Conservation (phyloP, 2,797 vertebrate species). For the Melanogrammus aeglefinus region DNA sequence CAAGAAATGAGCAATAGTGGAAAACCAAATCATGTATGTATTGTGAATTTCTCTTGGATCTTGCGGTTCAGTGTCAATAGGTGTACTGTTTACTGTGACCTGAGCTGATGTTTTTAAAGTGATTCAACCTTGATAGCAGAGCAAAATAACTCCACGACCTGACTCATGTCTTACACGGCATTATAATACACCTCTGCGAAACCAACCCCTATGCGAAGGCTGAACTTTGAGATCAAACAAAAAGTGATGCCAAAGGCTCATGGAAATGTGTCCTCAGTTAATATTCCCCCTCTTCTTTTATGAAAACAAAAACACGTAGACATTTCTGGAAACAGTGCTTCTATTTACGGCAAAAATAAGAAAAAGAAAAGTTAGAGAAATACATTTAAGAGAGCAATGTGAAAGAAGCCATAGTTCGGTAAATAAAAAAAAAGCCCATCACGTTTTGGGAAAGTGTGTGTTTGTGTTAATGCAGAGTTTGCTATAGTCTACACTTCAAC, state of each 20-base stretch:
- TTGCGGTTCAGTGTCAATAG: not conserved
- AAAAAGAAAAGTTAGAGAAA: constrained; percentile 29
- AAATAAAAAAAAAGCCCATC: not conserved
- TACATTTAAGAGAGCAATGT: not conserved
- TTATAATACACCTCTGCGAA: not conserved
- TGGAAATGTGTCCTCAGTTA: not conserved
- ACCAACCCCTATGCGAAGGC: not conserved
- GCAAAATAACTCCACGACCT: not conserved
- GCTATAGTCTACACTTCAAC: not conserved
- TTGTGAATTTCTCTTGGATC: not conserved
- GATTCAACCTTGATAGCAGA: not conserved
- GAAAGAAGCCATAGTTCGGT: not conserved
- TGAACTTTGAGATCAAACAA: not conserved
- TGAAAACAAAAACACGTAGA: constrained; percentile 36
- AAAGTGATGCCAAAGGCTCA: not conserved
- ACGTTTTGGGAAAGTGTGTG: not conserved
- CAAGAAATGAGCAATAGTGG: not conserved
- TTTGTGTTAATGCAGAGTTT: not conserved
- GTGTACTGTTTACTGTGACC: not conserved
- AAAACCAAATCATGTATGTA: not conserved
- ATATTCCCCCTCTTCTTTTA: constrained; percentile 13
- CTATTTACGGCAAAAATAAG: constrained; percentile 46
- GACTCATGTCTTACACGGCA: no score
- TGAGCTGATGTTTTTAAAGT: not conserved
- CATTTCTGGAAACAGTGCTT: constrained; percentile 55